Conservation (phyloP, 2,888 invertebrate species). For the Platerodrilus igneus region DNA sequence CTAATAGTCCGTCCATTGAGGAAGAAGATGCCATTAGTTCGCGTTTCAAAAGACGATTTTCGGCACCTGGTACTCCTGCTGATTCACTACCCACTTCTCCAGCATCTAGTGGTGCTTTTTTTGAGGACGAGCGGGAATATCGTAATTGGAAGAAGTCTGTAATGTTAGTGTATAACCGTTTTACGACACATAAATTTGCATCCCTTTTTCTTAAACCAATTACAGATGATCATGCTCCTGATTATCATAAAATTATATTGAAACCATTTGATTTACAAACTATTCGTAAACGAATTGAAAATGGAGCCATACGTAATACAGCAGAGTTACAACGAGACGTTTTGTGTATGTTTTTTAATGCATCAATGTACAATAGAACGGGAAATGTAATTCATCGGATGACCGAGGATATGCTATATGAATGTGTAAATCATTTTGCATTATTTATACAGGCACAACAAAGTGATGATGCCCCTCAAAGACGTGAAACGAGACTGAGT, state of each 20-base stretch:
- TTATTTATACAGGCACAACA: constrained; percentile 43
- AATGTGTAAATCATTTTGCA: constrained; percentile 56
- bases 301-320: constrained; percentile 72
- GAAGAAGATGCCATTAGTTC: constrained; percentile 45
- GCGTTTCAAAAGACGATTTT: constrained; percentile 40
- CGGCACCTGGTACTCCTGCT: constrained; percentile 51
- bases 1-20: constrained; percentile 55
- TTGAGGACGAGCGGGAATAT: constrained; percentile 73
- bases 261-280: constrained; percentile 85
- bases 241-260: constrained; percentile 73
- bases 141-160: constrained; percentile 87
- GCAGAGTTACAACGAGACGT: constrained; percentile 85
- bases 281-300: constrained; percentile 83
- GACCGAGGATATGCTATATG: constrained; percentile 78
- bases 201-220: constrained; percentile 83
- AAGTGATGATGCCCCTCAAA: constrained; percentile 37
- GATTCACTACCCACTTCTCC: constrained; percentile 64
- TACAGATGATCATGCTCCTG: constrained; percentile 81
- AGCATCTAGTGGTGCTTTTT: constrained; percentile 50
- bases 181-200: constrained; percentile 82
- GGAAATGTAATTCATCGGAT: constrained; percentile 77
- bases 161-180: constrained; percentile 69
- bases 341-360: constrained; percentile 88
- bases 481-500: constrained; percentile 46
- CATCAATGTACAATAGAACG: constrained; percentile 87